Evolutionary conservation across 2,888 invertebrate species (phyloP), one percentile per base, ranked within the genome.

Genomic region (Biston stratarius): DNA sequence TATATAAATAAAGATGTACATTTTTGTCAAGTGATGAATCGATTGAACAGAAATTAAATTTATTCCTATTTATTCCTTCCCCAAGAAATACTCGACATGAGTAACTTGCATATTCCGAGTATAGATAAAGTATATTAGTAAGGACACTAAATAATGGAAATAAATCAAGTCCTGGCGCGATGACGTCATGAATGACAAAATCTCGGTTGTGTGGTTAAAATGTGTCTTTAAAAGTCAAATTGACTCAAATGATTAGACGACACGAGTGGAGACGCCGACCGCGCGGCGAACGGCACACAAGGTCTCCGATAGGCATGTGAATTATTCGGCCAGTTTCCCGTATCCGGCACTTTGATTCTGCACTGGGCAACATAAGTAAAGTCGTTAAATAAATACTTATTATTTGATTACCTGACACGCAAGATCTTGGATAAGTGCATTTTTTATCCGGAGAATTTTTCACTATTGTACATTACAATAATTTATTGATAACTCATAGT

Each of bases 161-260:
- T 64, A 64, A 52, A 59, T 45, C 52, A 59, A 58, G 38, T 33
- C 61, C 8, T 9, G 15, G 10, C 34, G 0, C 34, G 15, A 65
- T 73, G 71, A 70, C 64, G 67, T 71, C 73, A 59, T 57, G 67
- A 15, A 62, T 51, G 67, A 15, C 58, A 48, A 62, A 51, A 59
- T 70, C 61, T 69, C 60, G 42, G 56, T n/a, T 14, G 34, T 34
- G 42, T 24, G 45, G 33, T 40, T 57, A 40, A 66, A 62, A 59
- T 70, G 64, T 72, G 69, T 58, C 55, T 69, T 72, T 72, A 73
- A 74, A 76, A 77, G 63, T 69, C 72, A 72, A 75, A 77, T 78
- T 77, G 76, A 71, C 74, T 67, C 58, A 78, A 77, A 77, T 72
- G 58, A 77, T 75, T 74, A 72, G 60, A 60, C 53, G 45, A 49